Base-by-base conservation (phyloP, 2,888 invertebrate species). In the Toxonevra muliebris region DNA sequence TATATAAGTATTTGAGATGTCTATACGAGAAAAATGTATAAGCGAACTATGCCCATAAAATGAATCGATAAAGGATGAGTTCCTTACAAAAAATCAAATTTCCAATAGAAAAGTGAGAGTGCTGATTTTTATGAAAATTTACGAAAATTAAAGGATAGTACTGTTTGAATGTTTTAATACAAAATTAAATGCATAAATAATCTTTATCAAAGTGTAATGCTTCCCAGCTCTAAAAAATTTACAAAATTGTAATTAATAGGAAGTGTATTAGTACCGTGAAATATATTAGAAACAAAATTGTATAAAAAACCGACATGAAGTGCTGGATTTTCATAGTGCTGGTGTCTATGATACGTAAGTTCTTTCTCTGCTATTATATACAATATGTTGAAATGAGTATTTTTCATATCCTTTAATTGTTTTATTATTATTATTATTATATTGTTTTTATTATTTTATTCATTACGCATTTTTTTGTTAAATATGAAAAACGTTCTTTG, bases 41-140 rank as follows among this genome's bases (percentile, higher is more conserved):
- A 54, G 54, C 40, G 40, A 64, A 69, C 43, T 42, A 60, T 72
- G 77, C 76, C 74, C 75, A 76, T 74, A 75, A 73, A 77, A 80
- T 77, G 80, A 79, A 79, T 79, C 79, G 81, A 79, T 79, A 79
- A 79, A 81, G 80, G 80, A 81, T 80, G 77, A 77, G 77, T 74
- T 80, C 71, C 12, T 60, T 65, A 30, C 30, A 66, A 65, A 74
- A n/a, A 74, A 71, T 48, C 15, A 4, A 48, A 48, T 48, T 48
- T 48, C 15, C n/a, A 13, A 71, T 70, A 68, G 61, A 65, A 65
- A 71, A 58, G 61, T 64, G 68, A 62, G 64, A 66, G 66, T 63
- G 50, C 42, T 53, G 20, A 63, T n/a, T 2, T 20, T 30, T 20
- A 19, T 15, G 59, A 19, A 10, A 57, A 20, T 30, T 30, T 30